A percentile compares a stretch with the other conserved stretches of the same genome.
phyloP scores from a whole-genome alignment of 2,797 vertebrate genomes.

The Agapornis canus region DNA sequence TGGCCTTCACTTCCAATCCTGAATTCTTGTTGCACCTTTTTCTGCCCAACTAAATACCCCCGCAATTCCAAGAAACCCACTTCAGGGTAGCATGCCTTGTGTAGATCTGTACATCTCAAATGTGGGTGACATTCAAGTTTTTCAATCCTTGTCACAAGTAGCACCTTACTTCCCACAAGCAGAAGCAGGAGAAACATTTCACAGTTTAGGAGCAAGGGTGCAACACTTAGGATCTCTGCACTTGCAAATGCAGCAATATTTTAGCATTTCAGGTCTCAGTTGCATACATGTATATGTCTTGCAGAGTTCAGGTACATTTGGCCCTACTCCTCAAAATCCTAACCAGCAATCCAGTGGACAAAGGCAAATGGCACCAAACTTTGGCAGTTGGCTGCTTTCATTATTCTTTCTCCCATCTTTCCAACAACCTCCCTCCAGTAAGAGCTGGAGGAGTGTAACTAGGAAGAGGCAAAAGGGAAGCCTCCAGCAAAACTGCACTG shows the following conservation, averaged over 20 bases:
- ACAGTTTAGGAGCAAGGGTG: neutral
- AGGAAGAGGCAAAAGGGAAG: neutral
- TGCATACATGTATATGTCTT: neutral
- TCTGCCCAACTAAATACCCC: neutral
- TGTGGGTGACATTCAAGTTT: neutral
- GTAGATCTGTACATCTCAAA: neutral
- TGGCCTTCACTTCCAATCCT: neutral
- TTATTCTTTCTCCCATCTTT: neutral
- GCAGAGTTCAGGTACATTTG: neutral
- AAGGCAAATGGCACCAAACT: neutral
- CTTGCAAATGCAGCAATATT: neutral
- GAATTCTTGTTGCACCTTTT: neutral
- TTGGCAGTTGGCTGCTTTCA: neutral
- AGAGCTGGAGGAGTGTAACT: neutral
- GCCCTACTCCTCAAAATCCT: neutral
- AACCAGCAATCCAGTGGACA: neutral
- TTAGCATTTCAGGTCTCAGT: neutral
- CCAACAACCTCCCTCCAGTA: neutral
- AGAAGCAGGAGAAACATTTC: neutral
- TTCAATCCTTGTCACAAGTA: neutral
- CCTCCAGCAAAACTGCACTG: neutral
- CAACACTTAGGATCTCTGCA: neutral
- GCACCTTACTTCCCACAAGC: neutral
- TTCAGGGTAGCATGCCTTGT: neutral
- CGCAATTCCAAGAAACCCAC: neutral